A percentile compares a stretch with the other conserved stretches of the same genome.
Conservation (phyloP, 2,888 invertebrate genomes). For the Linnaemya vulpina region DNA sequence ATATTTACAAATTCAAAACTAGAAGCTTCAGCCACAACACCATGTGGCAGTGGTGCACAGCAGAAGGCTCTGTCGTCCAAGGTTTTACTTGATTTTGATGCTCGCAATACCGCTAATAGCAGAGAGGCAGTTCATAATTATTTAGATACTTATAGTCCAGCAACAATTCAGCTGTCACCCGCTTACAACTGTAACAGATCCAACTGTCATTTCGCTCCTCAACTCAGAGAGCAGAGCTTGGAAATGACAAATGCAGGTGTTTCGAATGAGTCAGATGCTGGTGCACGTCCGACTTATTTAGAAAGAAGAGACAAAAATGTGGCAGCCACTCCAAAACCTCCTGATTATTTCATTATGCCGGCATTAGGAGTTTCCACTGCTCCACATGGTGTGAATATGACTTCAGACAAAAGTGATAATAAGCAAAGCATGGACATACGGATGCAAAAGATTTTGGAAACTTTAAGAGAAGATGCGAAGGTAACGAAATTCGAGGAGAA, state of each 20-base stretch:
- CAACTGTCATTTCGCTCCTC: background rate
- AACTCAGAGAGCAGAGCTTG: constrained; percentile 9
- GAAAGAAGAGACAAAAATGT: background rate
- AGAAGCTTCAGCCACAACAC: background rate
- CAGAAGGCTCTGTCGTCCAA: constrained; percentile 51
- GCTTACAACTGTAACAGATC: constrained; percentile 57
- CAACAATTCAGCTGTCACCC: constrained; percentile 51
- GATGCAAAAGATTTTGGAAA: constrained; percentile 72
- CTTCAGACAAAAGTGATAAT: constrained; percentile 44
- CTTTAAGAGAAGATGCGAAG: constrained; percentile 70
- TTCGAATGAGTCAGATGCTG: constrained; percentile 72
- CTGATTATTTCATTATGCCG: constrained; percentile 71
- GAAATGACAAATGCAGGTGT: constrained; percentile 49
- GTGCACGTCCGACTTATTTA: constrained; percentile 14
- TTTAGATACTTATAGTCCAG: constrained; percentile 63
- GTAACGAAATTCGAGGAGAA: constrained; percentile 9
- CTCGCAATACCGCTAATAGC: constrained; percentile 36
- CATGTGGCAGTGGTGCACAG: constrained; percentile 2
- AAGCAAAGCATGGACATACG: constrained; percentile 68
- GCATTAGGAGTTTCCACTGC: constrained; percentile 36
- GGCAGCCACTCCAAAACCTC: constrained; percentile 38
- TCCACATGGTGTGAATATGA: background rate
- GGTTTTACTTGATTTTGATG: constrained; percentile 64
- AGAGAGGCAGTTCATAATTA: constrained; percentile 67
- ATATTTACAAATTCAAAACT: constrained; percentile 46